Evolutionary conservation across 2,113 vertebrate species (phyloP).

Genomic region (Cricetomys ansorgei): DNA sequence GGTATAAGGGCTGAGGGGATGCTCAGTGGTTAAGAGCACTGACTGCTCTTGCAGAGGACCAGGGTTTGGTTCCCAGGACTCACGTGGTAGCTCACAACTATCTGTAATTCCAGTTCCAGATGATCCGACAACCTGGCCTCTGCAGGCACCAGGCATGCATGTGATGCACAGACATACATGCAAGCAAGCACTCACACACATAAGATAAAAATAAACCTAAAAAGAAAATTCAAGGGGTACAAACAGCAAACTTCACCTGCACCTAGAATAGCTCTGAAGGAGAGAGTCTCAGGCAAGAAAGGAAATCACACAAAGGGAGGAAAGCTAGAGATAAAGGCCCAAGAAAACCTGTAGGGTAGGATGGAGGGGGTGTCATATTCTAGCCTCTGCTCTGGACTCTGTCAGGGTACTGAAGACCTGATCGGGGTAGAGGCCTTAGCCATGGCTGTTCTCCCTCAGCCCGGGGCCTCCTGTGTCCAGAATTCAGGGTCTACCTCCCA

Average conservation of each 20-base stretch:
- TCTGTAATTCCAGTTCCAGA: not conserved
- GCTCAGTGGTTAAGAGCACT: not conserved
- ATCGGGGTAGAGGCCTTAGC: not conserved
- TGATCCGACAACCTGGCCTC: not conserved
- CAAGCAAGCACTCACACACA: not conserved
- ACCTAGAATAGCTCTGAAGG: not conserved
- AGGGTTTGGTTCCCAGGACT: not conserved
- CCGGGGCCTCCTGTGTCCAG: not conserved
- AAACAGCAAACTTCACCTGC: slow-evolving; percentile 77
- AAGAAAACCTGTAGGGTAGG: not conserved
- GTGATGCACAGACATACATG: not conserved
- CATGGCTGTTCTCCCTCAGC: not conserved
- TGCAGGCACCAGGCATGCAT: not conserved
- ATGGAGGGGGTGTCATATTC: not conserved
- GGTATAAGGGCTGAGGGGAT: not conserved
- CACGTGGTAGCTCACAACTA: not conserved
- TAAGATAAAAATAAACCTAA: not conserved
- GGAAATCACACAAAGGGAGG: not conserved
- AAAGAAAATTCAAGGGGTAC: not conserved
- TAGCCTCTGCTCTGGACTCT: not conserved
- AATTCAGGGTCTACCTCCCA: not conserved
- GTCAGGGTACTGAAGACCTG: not conserved
- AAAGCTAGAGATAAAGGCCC: not conserved
- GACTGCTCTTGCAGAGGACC: not conserved
- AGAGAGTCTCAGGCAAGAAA: not conserved